These are phyloP conservation scores for Tenebrosternarchus preto DNA, from an alignment of 2,113 vertebrate genomes.

Conservation along the genomic window DNA sequence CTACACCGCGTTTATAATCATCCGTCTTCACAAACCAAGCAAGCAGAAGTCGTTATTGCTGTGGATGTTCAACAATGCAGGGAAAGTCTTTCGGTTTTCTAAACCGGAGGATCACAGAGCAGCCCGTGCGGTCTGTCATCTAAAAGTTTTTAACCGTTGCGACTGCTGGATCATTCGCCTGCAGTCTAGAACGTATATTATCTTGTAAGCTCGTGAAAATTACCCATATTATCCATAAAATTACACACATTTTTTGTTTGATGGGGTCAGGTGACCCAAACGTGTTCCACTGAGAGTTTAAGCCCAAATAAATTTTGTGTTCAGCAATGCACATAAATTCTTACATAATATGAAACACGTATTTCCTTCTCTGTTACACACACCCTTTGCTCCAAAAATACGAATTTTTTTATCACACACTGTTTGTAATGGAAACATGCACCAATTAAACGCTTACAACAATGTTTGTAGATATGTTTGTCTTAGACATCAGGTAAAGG, in stretches of 20 bases:
- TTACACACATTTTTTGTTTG: background rate
- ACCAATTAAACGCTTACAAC: constrained; percentile 23
- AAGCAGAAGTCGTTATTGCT: constrained; percentile 58
- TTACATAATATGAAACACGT: constrained; percentile 58
- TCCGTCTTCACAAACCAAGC: constrained; percentile 50
- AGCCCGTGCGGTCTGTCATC: too few species aligned
- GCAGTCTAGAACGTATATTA: too few species aligned
- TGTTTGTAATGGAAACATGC: constrained; percentile 43
- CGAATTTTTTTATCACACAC: constrained; percentile 54
- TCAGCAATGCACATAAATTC: constrained; percentile 15
- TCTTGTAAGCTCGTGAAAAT: background rate
- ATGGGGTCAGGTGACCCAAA: background rate
- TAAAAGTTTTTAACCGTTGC: too few species aligned
- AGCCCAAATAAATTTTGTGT: background rate
- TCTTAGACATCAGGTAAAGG: background rate
- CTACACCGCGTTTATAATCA: constrained; percentile 1
- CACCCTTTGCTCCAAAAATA: constrained; percentile 67
- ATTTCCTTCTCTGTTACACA: constrained; percentile 67
- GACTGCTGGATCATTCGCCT: too few species aligned
- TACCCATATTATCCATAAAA: background rate
- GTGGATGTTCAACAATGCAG: constrained; percentile 44
- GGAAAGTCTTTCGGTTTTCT: background rate
- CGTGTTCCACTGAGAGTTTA: background rate
- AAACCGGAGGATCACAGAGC: background rate
- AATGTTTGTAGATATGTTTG: background rate